Base-by-base conservation (phyloP, 2,113 vertebrate species). In the Taxidea taxus region DNA sequence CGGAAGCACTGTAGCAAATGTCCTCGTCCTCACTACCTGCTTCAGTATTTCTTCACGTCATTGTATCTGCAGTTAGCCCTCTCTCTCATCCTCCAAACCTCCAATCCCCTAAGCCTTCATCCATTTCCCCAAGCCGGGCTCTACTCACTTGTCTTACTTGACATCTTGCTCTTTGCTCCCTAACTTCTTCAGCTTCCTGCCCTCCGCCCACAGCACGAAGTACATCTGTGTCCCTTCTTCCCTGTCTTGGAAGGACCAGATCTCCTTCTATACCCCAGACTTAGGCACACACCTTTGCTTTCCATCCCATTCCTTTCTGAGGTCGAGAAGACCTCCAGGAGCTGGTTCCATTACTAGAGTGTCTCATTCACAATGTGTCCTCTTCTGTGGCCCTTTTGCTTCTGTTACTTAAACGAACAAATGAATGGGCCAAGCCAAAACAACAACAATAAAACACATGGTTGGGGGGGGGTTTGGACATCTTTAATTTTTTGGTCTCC, bases 41-140 rank as follows among this genome's bases (percentile, higher is more conserved):
- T 6, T 34, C 14, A 54, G 85, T 42, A 77, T 4, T 49, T 49
- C 74, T 49, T 47, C 15, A 44, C 23, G 39, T 44, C 6, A 29
- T 29, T 44, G 14, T 29, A 7, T 58, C 66, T 51, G 12, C 3
- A 5, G 1, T 42, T 21, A 42, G 1, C 3, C 3, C 3, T 66
- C 13, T 5, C 37, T 56, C 9, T 15, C 1, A 0, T 51, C 54
- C 84, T 72, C 62, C 7, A 1, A 3, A 42, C 18, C 18, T 27
- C 62, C 13, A 4, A 8, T 11, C 23, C 66, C 21, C 34, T 37
- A 66, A 54, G 44, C 31, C 27, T 9, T 25, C 29, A 29, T 3
- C 10, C 0, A 2, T 11, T 31, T 58, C 34, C 25, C 9, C 21
- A 54, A 56, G 64, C 21, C 2, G 0, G 0, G 7, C 47, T 58